phyloP scores from a whole-genome alignment of 1,140 invertebrate species.

The Nasonia giraulti region DNA sequence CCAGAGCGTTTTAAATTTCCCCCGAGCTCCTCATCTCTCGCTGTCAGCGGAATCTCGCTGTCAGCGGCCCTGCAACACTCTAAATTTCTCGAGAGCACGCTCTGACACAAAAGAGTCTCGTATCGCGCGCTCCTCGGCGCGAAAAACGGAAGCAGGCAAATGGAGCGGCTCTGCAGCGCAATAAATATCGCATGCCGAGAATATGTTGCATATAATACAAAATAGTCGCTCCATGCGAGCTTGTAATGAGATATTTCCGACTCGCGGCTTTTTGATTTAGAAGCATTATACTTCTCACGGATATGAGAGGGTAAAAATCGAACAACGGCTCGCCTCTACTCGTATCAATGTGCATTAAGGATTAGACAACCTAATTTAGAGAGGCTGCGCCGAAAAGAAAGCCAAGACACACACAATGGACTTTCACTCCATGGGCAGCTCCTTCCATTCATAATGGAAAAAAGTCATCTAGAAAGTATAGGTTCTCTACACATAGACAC shows the following conservation, averaged over 20 bases:
- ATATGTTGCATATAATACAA: neutral
- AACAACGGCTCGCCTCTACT: neutral
- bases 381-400: constrained; percentile 36
- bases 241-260: neutral
- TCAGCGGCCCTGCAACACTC: no score
- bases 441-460: constrained; percentile 20
- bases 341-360: neutral
- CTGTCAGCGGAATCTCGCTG: no score
- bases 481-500: neutral
- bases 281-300: neutral
- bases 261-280: neutral
- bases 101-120: neutral
- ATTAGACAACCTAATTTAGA: constrained; percentile 27
- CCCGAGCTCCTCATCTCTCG: neutral
- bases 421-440: constrained; percentile 39
- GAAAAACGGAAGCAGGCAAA: constrained; percentile 55
- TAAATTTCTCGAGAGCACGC: no score
- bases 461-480: constrained; percentile 34
- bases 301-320: neutral
- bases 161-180: constrained; percentile 45
- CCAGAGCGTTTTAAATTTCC: neutral
- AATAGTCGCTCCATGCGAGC: neutral
- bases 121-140: neutral
- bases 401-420: constrained; percentile 32
- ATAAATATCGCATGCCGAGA: constrained; percentile 35